These are phyloP conservation scores for Drosophila tristis DNA, from an alignment of 1,140 invertebrate genomes.

Conservation along the genomic window DNA sequence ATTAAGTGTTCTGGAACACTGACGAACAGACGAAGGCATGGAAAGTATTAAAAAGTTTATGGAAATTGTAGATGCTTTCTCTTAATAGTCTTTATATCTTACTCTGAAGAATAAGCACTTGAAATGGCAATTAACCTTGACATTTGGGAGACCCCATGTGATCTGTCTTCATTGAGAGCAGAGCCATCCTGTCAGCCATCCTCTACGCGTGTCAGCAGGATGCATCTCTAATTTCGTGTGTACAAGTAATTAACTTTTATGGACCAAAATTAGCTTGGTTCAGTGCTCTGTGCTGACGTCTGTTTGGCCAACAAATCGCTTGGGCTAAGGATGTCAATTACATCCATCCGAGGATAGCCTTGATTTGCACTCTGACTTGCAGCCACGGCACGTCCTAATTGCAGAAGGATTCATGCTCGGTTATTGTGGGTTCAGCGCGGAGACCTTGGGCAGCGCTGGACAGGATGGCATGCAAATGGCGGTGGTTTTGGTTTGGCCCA, in stretches of 20 bases:
- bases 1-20: background rate
- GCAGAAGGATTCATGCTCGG: conserved; percentile 18
- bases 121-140: too few relatives aligned
- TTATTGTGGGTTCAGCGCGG: background rate
- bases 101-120: too few relatives aligned
- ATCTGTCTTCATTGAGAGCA: background rate
- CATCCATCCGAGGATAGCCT: conserved; percentile 5
- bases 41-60: too few relatives aligned
- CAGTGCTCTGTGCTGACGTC: conserved; percentile 1
- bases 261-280: conserved; percentile 15
- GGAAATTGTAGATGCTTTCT: too few relatives aligned
- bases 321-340: background rate
- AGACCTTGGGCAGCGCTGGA: conserved; percentile 30
- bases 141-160: too few relatives aligned
- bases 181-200: background rate
- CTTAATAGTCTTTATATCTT: too few relatives aligned
- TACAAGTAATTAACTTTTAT: conserved; percentile 11
- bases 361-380: conserved; percentile 15
- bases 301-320: conserved; percentile 36
- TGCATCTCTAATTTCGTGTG: background rate
- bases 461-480: conserved; percentile 46
- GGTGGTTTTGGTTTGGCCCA: conserved; percentile 29
- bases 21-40: too few relatives aligned
- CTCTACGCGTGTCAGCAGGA: background rate
- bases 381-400: conserved; percentile 24